Base-by-base conservation (phyloP, 2,888 invertebrate species). In the Cepaea hortensis region DNA sequence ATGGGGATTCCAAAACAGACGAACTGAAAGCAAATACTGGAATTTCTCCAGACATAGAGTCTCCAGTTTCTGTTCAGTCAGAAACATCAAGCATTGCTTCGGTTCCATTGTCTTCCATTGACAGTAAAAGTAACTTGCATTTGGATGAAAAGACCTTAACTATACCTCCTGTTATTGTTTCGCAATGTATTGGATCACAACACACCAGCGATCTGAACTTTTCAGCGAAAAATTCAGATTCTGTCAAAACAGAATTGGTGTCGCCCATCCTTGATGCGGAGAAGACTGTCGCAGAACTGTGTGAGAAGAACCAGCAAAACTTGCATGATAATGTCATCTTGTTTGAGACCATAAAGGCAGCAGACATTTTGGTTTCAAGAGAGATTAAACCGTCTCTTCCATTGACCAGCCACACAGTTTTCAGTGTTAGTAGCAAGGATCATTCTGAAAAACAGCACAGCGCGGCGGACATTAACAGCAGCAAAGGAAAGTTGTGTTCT, bases 31-130 rank as follows among this genome's bases (percentile, higher is more conserved):
- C 70, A 20, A 81, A 62, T 18, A n/a, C 68, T 50, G 61, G 23
- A n/a, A 7, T 20, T 35, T 75, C 70, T 20, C 84, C 87, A 4
- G 84, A 87, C 35, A 87, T 87, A 46, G 87, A 87, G 62, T 87
- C 87, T 48, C 87, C 87, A 6, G 62, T 87, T 5, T 87, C 87
- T 50, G 87, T 82, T 35, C 83, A 87, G 68, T 87, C 87, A 20
- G 87, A 84, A 80, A 73, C 87, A 23, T 87, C 87, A 13, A 87
- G 87, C 73, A 87, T 62, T 68, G 82, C 82, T 23, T 86, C 86
- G 3, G 82, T 87, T 35, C 84, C 87, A 11, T 72, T 87, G 87
- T 87, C 87, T 84, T 84, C 87, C 80, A 50, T 84, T 23, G 86
- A 86, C 20, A 86, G 55, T 55, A 87, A 87, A 76, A 18, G 18